phyloP scores from a whole-genome alignment of 2,888 invertebrate genomes.

The Morinoia aosen region DNA sequence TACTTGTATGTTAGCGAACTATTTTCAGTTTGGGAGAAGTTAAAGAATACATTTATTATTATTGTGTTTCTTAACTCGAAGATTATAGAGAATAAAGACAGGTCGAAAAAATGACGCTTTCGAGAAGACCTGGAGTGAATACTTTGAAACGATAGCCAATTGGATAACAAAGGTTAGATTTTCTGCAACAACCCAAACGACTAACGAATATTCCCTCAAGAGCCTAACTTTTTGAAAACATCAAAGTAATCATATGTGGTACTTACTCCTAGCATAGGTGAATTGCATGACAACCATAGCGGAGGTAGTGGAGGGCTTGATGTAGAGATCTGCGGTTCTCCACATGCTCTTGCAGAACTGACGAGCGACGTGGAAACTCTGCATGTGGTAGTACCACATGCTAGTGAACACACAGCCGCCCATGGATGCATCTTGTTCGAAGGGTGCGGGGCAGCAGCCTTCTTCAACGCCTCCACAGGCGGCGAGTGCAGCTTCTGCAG shows the following conservation, averaged over 20 bases:
- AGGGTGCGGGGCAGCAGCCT: neutral
- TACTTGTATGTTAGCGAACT: no score
- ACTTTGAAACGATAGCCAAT: no score
- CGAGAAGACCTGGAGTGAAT: no score
- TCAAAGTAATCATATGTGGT: neutral
- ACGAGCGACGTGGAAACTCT: neutral
- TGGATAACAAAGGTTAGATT: no score
- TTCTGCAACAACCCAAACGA: no score
- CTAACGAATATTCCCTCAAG: neutral
- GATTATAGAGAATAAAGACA: no score
- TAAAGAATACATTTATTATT: no score
- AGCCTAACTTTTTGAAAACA: neutral
- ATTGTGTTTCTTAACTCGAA: no score
- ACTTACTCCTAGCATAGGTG: neutral
- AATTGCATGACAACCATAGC: neutral
- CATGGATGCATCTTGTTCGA: neutral
- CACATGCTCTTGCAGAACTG: slow-evolving; percentile 13
- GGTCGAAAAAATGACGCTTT: no score
- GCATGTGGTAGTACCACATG: neutral
- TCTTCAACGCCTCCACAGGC: neutral
- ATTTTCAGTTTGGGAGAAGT: no score
- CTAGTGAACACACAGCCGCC: neutral
- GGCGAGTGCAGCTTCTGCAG: neutral
- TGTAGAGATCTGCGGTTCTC: neutral
- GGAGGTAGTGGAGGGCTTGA: neutral